A percentile compares a stretch with the other conserved stretches of the same genome.
phyloP scores from a whole-genome alignment of 2,797 vertebrate species.

The Phrynocephalus vlangalii region DNA sequence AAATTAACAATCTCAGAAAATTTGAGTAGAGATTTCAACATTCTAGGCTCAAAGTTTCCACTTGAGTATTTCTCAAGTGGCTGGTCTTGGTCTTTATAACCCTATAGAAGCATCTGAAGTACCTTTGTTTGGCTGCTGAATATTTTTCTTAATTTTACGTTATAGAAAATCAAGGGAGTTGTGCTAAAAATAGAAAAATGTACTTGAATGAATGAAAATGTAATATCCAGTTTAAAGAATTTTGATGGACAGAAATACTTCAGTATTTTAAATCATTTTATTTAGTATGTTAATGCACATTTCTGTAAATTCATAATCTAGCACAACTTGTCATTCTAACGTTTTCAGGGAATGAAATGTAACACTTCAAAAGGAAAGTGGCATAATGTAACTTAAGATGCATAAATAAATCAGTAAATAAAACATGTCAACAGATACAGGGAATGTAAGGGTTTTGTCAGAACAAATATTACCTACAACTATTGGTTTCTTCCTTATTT shows the following conservation, averaged over 20 bases:
- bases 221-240: background rate
- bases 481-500: background rate
- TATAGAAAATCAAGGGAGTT: background rate
- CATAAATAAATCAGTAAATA: background rate
- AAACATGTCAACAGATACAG: background rate
- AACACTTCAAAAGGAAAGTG: background rate
- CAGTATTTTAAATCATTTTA: background rate
- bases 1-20: no score
- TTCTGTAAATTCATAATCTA: background rate
- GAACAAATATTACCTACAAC: background rate
- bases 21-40: no score
- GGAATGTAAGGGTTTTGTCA: background rate
- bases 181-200: background rate
- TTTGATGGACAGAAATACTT: background rate
- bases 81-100: no score
- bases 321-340: background rate
- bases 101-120: no score
- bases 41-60: no score
- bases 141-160: background rate
- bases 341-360: background rate
- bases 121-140: background rate
- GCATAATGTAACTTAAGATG: background rate
- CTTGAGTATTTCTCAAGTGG: no score
- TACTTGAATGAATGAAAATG: background rate
- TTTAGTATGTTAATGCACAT: background rate